Evolutionary conservation across 2,888 invertebrate species (phyloP).

Genomic region (Noctuana brunneofusca): DNA sequence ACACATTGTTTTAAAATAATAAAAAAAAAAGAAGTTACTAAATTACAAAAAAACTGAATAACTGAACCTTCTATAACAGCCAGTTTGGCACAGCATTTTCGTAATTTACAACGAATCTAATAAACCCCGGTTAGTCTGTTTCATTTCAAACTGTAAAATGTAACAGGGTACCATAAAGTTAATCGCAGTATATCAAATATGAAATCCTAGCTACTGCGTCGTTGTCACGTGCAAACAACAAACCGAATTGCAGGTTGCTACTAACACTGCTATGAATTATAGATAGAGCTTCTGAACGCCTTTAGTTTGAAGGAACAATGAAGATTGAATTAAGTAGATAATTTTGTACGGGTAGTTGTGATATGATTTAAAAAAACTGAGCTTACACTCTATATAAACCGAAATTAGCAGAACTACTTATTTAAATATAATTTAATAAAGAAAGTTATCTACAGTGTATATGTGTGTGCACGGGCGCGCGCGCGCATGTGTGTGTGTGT

Average conservation of each 20-base stretch:
- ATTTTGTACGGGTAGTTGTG: too few species aligned
- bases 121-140: slow-evolving; percentile 13
- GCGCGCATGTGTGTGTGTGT: too few species aligned
- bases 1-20: too few species aligned
- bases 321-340: background rate
- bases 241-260: slow-evolving; percentile 44
- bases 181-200: slow-evolving; percentile 54
- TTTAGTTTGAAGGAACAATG: background rate
- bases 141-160: slow-evolving; percentile 47
- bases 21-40: background rate
- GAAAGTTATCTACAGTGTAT: too few species aligned
- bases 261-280: slow-evolving; percentile 13
- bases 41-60: background rate
- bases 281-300: background rate
- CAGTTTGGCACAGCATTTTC: background rate
- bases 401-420: too few species aligned
- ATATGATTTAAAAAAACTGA: too few species aligned
- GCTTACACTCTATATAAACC: too few species aligned
- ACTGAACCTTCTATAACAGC: too few species aligned
- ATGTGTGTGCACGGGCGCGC: too few species aligned
- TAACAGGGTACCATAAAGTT: slow-evolving; percentile 46
- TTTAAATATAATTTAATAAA: too few species aligned
- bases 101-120: slow-evolving; percentile 13
- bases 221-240: slow-evolving; percentile 54
- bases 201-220: slow-evolving; percentile 55